A percentile compares a stretch with the other conserved stretches of the same genome.
Evolutionary conservation across 2,797 vertebrate genomes (phyloP).

Genomic region (Poecilia wingei): DNA sequence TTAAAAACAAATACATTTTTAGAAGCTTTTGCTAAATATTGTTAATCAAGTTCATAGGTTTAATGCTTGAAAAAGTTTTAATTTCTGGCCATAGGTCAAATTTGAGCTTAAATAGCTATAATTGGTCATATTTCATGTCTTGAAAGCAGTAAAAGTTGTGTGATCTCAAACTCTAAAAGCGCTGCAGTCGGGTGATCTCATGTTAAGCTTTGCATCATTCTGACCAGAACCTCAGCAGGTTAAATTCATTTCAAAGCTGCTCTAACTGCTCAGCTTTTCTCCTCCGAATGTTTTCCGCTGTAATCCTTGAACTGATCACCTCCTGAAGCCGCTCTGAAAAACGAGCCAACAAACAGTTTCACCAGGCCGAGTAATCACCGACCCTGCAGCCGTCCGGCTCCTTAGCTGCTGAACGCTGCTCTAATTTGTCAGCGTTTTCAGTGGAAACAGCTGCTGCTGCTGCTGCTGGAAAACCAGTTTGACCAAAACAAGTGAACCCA

Average conservation of each 20-base stretch:
- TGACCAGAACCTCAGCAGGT: not conserved
- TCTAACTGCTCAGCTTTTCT: conserved; percentile 7
- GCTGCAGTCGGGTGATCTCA: not conserved
- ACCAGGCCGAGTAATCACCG: conserved; percentile 1
- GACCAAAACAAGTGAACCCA: conserved; percentile 17
- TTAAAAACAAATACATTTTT: not conserved
- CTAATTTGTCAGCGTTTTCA: conserved; percentile 18
- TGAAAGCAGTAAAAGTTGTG: not conserved
- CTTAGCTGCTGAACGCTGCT: conserved; percentile 14
- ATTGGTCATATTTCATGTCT: not conserved
- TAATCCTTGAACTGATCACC: conserved; percentile 9
- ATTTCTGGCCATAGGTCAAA: not conserved
- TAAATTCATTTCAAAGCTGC: not conserved
- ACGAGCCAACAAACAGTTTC: conserved; percentile 6
- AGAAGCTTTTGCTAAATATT: not conserved
- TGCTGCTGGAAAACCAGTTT: conserved; percentile 2
- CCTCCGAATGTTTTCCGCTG: not conserved
- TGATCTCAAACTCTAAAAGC: not conserved
- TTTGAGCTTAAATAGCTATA: not conserved
- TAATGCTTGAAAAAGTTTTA: not conserved
- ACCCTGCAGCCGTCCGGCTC: not conserved
- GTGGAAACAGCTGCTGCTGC: conserved; percentile 27
- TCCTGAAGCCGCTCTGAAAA: conserved; percentile 7
- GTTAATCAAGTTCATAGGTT: not conserved
- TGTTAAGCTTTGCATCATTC: not conserved